These are phyloP conservation scores for Pasiphila rectangulata DNA, from an alignment of 2,888 invertebrate genomes.

Conservation along the genomic window DNA sequence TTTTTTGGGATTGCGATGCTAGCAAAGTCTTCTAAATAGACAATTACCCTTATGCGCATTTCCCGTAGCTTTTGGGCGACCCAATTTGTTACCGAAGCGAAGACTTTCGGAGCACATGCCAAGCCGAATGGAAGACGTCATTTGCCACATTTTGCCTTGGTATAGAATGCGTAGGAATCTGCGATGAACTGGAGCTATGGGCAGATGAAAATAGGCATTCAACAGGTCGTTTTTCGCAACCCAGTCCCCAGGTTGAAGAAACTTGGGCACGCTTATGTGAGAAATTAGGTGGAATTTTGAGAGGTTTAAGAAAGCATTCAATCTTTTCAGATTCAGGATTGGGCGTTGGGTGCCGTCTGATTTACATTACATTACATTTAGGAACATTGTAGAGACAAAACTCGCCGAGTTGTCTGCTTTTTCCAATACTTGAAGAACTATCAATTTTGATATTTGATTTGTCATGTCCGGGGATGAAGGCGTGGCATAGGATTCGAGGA, in stretches of 20 bases:
- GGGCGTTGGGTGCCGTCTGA: neutral
- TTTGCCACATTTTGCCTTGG: neutral
- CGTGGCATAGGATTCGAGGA: neutral
- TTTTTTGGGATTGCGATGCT: neutral
- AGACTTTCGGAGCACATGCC: neutral
- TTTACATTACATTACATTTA: neutral
- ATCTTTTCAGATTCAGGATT: neutral
- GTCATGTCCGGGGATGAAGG: neutral
- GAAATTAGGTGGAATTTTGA: neutral
- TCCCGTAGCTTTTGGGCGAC: neutral
- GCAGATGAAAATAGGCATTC: neutral
- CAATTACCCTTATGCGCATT: neutral
- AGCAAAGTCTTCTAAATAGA: neutral
- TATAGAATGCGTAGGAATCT: neutral
- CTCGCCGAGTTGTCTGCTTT: conserved; percentile 1
- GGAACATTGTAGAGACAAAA: neutral
- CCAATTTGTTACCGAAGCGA: neutral
- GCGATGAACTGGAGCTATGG: neutral
- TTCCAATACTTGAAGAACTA: neutral
- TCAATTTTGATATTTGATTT: neutral
- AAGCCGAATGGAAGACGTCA: neutral
- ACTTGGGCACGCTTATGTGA: neutral
- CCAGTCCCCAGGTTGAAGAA: neutral
- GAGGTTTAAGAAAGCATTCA: neutral
- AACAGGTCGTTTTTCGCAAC: neutral